phyloP scores from a whole-genome alignment of 2,113 vertebrate genomes.

The Etheostoma spectabile region DNA sequence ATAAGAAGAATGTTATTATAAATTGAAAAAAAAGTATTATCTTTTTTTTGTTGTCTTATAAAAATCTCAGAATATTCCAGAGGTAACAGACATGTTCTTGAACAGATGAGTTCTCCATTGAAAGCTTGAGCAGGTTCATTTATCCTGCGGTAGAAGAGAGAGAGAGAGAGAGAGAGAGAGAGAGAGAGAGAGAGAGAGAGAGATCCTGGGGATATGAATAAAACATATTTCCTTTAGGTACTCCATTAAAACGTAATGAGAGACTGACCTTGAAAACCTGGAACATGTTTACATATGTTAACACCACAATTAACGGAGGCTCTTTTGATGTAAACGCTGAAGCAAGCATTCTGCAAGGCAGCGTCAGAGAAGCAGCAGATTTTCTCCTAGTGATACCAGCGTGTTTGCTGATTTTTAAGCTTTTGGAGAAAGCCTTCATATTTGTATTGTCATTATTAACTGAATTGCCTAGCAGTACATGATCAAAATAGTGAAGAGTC shows the following conservation, averaged over 20 bases:
- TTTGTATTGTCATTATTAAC: not conserved
- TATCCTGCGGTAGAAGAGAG: not conserved
- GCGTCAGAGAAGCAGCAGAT: not conserved
- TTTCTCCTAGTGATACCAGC: not conserved
- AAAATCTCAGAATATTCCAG: not conserved
- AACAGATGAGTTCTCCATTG: constrained; percentile 8
- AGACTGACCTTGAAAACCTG: constrained; percentile 33
- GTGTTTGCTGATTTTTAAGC: not conserved
- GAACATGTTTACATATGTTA: constrained; percentile 36
- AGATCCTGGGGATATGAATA: constrained; percentile 46
- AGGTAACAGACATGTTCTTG: not conserved
- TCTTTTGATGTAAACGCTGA: constrained; percentile 27
- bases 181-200: not conserved
- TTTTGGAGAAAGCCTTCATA: constrained; percentile 2
- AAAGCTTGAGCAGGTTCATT: constrained; percentile 23
- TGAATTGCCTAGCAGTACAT: not conserved
- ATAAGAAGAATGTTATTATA: constrained; percentile 15
- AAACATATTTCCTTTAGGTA: constrained; percentile 46
- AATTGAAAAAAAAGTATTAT: not conserved
- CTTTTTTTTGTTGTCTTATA: too few relatives aligned
- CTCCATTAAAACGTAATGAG: constrained; percentile 46
- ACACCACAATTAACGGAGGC: constrained; percentile 21
- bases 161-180: constrained; percentile 2
- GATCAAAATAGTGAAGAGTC: not conserved
- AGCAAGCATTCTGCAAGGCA: constrained; percentile 8